These are phyloP conservation scores for Mormoops blainvillei DNA, from an alignment of 2,113 vertebrate species.

Conservation along the genomic window DNA sequence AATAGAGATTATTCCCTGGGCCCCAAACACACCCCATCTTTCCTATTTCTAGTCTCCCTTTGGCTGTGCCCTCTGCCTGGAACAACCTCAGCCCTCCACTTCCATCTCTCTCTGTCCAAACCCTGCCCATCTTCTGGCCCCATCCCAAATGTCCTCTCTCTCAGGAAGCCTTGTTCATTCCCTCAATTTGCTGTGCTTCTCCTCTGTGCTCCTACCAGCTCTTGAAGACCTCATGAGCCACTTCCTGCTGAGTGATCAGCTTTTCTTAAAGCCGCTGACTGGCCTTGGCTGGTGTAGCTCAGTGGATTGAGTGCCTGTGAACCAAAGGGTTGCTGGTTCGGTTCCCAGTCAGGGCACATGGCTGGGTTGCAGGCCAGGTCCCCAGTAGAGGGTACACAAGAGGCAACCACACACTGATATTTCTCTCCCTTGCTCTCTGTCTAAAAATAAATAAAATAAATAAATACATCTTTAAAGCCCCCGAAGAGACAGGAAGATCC, in stretches of 20 bases:
- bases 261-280: not conserved
- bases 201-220: fast-evolving
- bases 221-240: not conserved
- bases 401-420: too few species aligned
- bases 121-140: not conserved
- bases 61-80: not conserved
- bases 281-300: too few species aligned
- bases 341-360: too few species aligned
- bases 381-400: too few species aligned
- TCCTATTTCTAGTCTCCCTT: not conserved
- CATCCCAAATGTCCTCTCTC: not conserved
- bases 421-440: too few species aligned
- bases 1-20: too few species aligned
- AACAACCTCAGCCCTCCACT: not conserved
- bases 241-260: not conserved
- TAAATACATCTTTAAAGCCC: too few species aligned
- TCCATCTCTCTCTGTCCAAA: not conserved
- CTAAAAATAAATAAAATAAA: too few species aligned
- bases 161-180: not conserved
- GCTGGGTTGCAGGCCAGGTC: too few species aligned
- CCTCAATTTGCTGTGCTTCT: not conserved
- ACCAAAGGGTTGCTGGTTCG: too few species aligned
- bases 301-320: too few species aligned
- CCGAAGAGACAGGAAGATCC: not conserved
- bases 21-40: not conserved